phyloP scores from a whole-genome alignment of 2,113 vertebrate species.

The Pavo muticus region DNA sequence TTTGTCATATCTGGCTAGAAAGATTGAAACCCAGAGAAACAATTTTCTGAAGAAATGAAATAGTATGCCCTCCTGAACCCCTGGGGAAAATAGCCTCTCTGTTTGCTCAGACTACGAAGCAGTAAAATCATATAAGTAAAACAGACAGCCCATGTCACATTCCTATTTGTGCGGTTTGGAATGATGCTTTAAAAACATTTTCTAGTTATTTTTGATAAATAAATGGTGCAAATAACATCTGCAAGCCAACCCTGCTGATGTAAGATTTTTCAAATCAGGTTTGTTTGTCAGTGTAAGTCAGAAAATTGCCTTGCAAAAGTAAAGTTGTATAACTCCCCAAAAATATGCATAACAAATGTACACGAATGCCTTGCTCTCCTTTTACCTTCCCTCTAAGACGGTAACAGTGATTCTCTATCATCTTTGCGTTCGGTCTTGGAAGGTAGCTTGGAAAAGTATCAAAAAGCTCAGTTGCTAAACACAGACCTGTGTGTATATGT shows the following conservation, averaged over 20 bases:
- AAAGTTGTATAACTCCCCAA: slow-evolving; percentile 37
- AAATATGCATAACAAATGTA: slow-evolving; percentile 35
- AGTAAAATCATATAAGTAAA: slow-evolving; percentile 91
- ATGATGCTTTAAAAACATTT: slow-evolving; percentile 80
- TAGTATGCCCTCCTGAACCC: slow-evolving; percentile 95
- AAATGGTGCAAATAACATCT: slow-evolving; percentile 78
- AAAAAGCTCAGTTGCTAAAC: not conserved
- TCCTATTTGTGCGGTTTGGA: slow-evolving; percentile 77
- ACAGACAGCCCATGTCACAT: slow-evolving; percentile 92
- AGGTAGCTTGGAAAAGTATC: not conserved
- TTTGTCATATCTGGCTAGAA: slow-evolving; percentile 97
- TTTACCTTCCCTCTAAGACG: not conserved
- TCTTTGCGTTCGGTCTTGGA: not conserved
- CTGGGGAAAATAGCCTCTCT: slow-evolving; percentile 92
- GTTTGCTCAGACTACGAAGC: slow-evolving; percentile 93
- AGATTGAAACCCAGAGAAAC: slow-evolving; percentile 99
- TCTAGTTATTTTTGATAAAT: slow-evolving; percentile 82
- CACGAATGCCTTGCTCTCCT: not conserved
- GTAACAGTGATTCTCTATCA: not conserved
- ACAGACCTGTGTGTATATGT: not conserved
- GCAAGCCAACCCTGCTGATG: slow-evolving; percentile 68
- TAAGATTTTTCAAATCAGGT: slow-evolving; percentile 71
- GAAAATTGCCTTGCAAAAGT: slow-evolving; percentile 70
- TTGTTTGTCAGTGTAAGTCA: slow-evolving; percentile 67
- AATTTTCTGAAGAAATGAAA: slow-evolving; percentile 99